These are phyloP conservation scores for Macaca mulatta DNA, from an alignment of 2,113 vertebrate genomes.

Conservation along the genomic window DNA sequence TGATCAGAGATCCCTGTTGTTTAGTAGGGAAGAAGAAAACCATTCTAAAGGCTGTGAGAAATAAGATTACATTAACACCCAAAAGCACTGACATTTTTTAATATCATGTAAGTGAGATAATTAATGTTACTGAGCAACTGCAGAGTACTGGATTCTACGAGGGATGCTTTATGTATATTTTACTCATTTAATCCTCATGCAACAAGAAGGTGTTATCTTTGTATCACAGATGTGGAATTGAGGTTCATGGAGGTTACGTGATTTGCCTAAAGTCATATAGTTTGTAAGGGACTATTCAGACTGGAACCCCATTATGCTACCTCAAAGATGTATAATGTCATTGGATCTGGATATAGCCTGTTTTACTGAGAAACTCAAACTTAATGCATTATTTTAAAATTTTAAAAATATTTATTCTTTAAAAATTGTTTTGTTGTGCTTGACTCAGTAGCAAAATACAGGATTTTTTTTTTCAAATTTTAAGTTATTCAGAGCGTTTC, in stretches of 20 bases:
- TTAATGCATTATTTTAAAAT: not conserved
- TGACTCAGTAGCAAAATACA: not conserved
- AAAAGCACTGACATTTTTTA: not conserved
- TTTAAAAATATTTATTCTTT: not conserved
- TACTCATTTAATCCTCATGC: not conserved
- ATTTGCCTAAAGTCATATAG: not conserved
- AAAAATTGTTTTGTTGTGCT: conserved; percentile 21
- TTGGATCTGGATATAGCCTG: not conserved
- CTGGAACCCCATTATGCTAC: not conserved
- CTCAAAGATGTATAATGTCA: not conserved
- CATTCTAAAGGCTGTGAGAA: not conserved
- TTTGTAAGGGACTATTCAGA: not conserved
- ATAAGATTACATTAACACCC: not conserved
- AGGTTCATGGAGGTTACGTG: not conserved
- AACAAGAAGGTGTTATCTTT: not conserved
- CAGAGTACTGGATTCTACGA: not conserved
- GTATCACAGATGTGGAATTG: not conserved
- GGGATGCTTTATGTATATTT: not conserved
- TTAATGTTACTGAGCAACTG: not conserved
- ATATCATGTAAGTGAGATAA: not conserved
- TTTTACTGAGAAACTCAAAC: not conserved
- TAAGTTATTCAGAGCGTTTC: not conserved
- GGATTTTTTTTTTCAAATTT: not conserved
- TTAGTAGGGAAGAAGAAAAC: not conserved
- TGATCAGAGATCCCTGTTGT: not conserved